Evolutionary conservation across 2,113 vertebrate genomes (phyloP), one percentile per base, ranked within the genome.

Genomic region (Camelus dromedarius): DNA sequence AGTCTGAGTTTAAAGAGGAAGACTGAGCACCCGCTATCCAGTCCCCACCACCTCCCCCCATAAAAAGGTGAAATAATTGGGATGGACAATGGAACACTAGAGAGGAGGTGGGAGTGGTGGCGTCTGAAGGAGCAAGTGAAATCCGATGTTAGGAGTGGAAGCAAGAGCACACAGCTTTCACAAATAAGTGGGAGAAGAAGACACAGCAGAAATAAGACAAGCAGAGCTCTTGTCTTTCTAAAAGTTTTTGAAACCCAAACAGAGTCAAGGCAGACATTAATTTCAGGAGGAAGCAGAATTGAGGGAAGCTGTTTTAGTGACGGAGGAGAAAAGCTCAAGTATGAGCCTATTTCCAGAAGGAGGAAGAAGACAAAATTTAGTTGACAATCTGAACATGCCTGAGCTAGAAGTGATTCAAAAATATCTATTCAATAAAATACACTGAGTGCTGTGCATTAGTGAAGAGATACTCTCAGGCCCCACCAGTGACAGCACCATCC

Each of bases 1-100:
- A 46, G 13, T 93, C 58, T 69, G 35, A 62, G 48, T 50, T 72
- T 92, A 76, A 84, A 88, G 50, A 89, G 52, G 48, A 96, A 15
- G 35, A 69, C 28, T 70, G 9, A 72, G 20, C 22, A 42, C 48
- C 54, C 50, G 13, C 0, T 62, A 6, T 48, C 19, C 19, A 24
- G 48, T 22, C 3, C 80, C 24, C 35, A 60, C 8, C 6, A 42
- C 32, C 64, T 5, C 3, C 19, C 62, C 90, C 67, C 58, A 13
- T 35, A 85, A 69, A 35, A 91, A 48, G 42, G 46, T 22, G 32
- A n/a, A 95, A 62, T 35, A 95, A 67, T 3, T 54, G 48, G 18
- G 72, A 2, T 77, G 50, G 76, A 56, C 28, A 72, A 5, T 4
- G 56, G 73, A 76, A 38, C 30, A 69, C 8, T 19, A 30, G 66